phyloP scores from a whole-genome alignment of 2,888 invertebrate genomes.

The Agriopis marginaria region DNA sequence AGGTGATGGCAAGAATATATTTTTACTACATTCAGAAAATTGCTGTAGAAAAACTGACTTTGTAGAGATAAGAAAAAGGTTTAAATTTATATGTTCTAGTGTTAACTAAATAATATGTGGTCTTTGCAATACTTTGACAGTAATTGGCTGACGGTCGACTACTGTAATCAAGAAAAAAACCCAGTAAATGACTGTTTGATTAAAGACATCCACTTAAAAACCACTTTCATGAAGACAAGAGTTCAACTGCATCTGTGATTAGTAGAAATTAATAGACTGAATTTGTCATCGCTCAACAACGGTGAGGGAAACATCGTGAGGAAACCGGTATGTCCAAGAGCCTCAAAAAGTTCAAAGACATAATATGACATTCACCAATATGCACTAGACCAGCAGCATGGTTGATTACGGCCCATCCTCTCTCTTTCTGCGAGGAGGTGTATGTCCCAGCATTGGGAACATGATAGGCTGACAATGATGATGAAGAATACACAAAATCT shows the following conservation, averaged over 20 bases:
- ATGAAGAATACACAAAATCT: no score
- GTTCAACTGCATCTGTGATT: conserved; percentile 7
- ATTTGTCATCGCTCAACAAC: no score
- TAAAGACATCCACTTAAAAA: conserved; percentile 47
- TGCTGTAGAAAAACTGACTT: not conserved
- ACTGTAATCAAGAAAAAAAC: conserved; percentile 53
- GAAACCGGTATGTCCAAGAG: no score
- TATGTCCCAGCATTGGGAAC: no score
- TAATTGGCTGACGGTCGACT: conserved; percentile 54
- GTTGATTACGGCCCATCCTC: no score
- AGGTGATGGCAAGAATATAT: conserved; percentile 35
- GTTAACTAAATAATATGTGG: not conserved
- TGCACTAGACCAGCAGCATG: no score
- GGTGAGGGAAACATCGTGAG: no score
- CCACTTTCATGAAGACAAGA: conserved; percentile 42
- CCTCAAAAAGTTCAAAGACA: no score
- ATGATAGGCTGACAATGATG: no score
- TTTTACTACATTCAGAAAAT: not conserved
- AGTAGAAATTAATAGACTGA: not conserved
- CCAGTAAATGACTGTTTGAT: conserved; percentile 41
- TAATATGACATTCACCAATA: no score
- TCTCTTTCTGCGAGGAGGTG: no score
- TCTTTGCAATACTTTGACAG: conserved; percentile 38
- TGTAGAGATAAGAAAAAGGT: not conserved
- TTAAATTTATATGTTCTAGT: not conserved